phyloP scores from a whole-genome alignment of 2,113 vertebrate species.

The Gallinago jamesoni region DNA sequence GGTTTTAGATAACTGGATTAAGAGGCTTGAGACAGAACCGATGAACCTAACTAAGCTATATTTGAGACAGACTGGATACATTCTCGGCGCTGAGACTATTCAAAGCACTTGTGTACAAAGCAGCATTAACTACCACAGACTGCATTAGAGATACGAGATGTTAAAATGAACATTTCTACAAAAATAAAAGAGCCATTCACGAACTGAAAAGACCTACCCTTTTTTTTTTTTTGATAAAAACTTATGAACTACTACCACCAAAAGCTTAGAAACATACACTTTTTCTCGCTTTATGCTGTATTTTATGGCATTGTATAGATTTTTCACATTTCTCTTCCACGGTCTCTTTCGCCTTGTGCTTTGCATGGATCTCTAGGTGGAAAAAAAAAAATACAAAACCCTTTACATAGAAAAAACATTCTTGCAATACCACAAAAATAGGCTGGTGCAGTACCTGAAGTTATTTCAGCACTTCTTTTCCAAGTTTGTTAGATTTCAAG shows the following conservation, averaged over 20 bases:
- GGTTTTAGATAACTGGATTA: neutral
- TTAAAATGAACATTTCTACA: constrained; percentile 17
- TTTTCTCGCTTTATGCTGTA: neutral
- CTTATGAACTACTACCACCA: neutral
- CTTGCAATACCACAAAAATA: neutral
- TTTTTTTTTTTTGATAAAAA: neutral
- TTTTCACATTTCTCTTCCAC: neutral
- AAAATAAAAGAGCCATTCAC: neutral
- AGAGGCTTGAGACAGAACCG: constrained; percentile 4
- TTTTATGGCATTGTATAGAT: neutral
- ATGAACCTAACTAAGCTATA: constrained; percentile 15
- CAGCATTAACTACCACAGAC: constrained; percentile 66
- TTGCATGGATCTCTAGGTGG: neutral
- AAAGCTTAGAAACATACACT: neutral
- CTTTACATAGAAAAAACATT: neutral
- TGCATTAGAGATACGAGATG: constrained; percentile 48
- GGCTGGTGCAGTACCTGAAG: neutral
- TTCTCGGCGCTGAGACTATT: constrained; percentile 61
- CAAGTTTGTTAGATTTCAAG: neutral
- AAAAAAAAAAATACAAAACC: neutral
- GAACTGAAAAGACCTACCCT: neutral
- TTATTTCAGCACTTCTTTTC: neutral
- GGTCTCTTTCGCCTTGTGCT: neutral
- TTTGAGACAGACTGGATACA: constrained; percentile 55
- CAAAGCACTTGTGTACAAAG: constrained; percentile 69